Evolutionary conservation across 1,140 invertebrate species (phyloP), one percentile per base, ranked within the genome.

Genomic region (Leptoteleia sp.): DNA sequence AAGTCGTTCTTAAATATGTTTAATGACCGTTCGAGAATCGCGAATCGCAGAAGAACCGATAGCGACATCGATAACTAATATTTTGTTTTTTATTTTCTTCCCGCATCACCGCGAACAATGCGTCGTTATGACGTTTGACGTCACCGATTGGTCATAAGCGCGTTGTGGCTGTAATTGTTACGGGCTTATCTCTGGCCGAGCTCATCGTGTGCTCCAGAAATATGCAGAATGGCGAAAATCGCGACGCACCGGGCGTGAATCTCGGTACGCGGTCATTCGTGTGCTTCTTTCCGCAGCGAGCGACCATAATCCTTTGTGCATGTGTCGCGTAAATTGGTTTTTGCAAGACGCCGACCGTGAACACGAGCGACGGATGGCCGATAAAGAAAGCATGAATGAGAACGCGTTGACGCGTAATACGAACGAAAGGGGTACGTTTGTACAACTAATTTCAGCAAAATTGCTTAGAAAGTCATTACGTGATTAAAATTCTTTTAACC

Each of bases 301-400:
- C 59, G 52, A 25, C 70, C 43, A 75, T 75, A 59, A 79, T 79
- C 77, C 77, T 75, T 79, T 79, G 71, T 75, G 77, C 77, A 52
- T 67, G 47, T 67, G 54, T 76, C 61, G 54, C 65, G 61, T 64
- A 76, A 72, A 76, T 72, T 76, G 52, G 65, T 72, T 67, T 80
- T 76, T 27, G 61, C 65, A 76, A 76, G 72, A 72, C 77, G 67
- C 77, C 77, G 77, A 80, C 71, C 71, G 55, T 75, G 77, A 79
- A 79, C 70, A 65, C 52, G 59, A 79, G 40, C 59, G 59, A 61
- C 77, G 64, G 25, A 67, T 43, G 62, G 8, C 35, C 42, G 59
- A 71, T 67, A 75, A 79, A 75, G 70, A 75, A 79, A 73, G 71
- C 70, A 71, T 79, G 76, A 79, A 79, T 79, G 76, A 79, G 64